A percentile compares a stretch with the other conserved stretches of the same genome.
Conservation (phyloP, 2,797 vertebrate species). For the Lates japonicus region DNA sequence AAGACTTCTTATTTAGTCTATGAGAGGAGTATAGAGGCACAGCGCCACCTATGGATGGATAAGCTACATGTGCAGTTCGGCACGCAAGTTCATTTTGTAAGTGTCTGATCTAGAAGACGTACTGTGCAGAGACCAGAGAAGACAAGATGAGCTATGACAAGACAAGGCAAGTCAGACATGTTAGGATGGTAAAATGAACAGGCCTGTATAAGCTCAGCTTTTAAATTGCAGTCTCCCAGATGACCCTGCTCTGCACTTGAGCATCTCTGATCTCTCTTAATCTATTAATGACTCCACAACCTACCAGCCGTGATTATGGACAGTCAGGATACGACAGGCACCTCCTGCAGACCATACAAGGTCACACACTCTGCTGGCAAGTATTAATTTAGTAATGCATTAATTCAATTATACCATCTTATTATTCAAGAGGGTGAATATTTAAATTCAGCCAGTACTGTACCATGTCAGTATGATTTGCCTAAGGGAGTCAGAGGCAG, state of each 20-base stretch:
- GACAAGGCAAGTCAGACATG: conserved; percentile 2
- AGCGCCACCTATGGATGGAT: conserved; percentile 78
- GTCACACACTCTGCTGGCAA: conserved; percentile 34
- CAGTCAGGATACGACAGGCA: conserved; percentile 71
- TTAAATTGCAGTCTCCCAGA: conserved; percentile 76
- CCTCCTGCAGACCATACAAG: conserved; percentile 54
- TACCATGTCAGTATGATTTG: neutral
- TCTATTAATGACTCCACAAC: conserved; percentile 80
- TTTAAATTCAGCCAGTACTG: conserved; percentile 39
- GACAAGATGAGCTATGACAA: conserved; percentile 4
- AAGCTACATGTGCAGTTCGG: neutral
- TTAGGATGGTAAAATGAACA: conserved; percentile 35
- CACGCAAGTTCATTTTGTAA: neutral
- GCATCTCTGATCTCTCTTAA: conserved; percentile 76
- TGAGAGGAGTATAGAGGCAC: conserved; percentile 58
- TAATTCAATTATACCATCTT: conserved; percentile 60
- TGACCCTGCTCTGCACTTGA: conserved; percentile 70
- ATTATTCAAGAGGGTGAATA: conserved; percentile 39
- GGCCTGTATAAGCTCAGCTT: conserved; percentile 42
- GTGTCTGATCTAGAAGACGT: conserved; percentile 4
- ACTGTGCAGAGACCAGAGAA: neutral
- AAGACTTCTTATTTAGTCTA: conserved; percentile 50
- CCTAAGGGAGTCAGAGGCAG: conserved; percentile 13
- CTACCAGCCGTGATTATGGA: conserved; percentile 65
- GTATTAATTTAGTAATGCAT: conserved; percentile 66